phyloP scores from a whole-genome alignment of 1,140 invertebrate species.

The Drosophila tropicalis region DNA sequence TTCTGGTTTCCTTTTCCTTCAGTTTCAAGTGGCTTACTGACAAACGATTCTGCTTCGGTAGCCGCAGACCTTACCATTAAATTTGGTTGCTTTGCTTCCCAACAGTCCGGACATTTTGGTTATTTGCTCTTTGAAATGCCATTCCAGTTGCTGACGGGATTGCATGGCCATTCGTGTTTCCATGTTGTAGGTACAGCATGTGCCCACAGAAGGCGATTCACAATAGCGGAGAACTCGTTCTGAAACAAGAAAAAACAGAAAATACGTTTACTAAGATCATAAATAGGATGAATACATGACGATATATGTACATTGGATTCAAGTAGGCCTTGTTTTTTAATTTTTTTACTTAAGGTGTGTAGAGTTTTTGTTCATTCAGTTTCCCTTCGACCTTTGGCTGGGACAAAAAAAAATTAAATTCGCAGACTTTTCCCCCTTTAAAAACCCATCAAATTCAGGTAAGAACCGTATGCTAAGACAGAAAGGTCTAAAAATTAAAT shows the following conservation, averaged over 20 bases:
- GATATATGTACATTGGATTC: too few relatives aligned
- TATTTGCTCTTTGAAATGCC: slow-evolving; percentile 82
- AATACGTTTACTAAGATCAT: background rate
- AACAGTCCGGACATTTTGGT: slow-evolving; percentile 82
- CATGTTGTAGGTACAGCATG: slow-evolving; percentile 82
- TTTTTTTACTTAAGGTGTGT: background rate
- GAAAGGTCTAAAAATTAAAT: background rate
- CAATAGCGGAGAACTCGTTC: slow-evolving; percentile 79
- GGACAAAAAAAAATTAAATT: background rate
- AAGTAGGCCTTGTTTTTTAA: background rate
- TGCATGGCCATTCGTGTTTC: slow-evolving; percentile 78
- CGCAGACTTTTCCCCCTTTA: background rate
- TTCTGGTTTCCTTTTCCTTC: background rate
- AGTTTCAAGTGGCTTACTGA: slow-evolving; percentile 53
- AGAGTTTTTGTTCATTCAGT: background rate
- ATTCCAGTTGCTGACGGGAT: slow-evolving; percentile 76
- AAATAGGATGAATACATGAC: too few relatives aligned
- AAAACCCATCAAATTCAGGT: background rate
- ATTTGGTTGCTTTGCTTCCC: slow-evolving; percentile 84
- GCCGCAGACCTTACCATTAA: slow-evolving; percentile 83
- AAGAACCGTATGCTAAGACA: background rate
- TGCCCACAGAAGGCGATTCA: slow-evolving; percentile 77
- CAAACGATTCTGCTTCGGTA: slow-evolving; percentile 26
- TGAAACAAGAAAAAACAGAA: slow-evolving; percentile 41
- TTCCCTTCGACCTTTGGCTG: background rate